These are phyloP conservation scores for Rafetus swinhoei DNA, from an alignment of 2,113 vertebrate genomes.

Conservation along the genomic window DNA sequence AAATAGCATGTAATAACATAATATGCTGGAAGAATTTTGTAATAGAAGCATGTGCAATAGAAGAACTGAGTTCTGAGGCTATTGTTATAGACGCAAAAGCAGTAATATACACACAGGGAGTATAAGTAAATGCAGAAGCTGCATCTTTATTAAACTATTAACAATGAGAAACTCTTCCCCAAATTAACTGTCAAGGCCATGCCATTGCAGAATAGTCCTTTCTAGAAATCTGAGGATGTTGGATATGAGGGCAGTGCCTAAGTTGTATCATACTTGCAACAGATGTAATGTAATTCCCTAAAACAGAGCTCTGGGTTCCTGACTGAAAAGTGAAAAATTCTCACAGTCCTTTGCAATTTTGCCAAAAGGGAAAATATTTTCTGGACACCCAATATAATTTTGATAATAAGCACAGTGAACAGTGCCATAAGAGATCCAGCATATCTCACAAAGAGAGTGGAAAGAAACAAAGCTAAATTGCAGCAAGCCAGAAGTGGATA, in stretches of 20 bases:
- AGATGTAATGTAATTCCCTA: not conserved
- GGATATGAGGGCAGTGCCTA: not conserved
- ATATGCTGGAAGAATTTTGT: not conserved
- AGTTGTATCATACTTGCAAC: not conserved
- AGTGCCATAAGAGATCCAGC: not conserved
- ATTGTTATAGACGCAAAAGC: not conserved
- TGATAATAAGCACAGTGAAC: not conserved
- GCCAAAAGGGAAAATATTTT: not conserved
- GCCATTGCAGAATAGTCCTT: not conserved
- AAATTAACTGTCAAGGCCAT: not conserved
- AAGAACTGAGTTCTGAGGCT: not conserved
- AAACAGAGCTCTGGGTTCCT: not conserved
- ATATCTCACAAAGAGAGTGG: not conserved
- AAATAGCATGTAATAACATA: not conserved
- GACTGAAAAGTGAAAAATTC: not conserved
- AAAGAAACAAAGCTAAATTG: not conserved
- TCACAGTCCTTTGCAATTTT: not conserved
- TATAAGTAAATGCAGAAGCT: not conserved
- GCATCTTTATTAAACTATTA: not conserved
- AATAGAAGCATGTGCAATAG: not conserved
- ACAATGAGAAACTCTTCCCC: not conserved
- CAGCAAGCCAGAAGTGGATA: not conserved
- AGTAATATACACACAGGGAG: not conserved
- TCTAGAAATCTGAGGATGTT: not conserved
- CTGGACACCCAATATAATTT: not conserved